Evolutionary conservation across 2,797 vertebrate species (phyloP).

Genomic region (Paedocypris micromegethes): DNA sequence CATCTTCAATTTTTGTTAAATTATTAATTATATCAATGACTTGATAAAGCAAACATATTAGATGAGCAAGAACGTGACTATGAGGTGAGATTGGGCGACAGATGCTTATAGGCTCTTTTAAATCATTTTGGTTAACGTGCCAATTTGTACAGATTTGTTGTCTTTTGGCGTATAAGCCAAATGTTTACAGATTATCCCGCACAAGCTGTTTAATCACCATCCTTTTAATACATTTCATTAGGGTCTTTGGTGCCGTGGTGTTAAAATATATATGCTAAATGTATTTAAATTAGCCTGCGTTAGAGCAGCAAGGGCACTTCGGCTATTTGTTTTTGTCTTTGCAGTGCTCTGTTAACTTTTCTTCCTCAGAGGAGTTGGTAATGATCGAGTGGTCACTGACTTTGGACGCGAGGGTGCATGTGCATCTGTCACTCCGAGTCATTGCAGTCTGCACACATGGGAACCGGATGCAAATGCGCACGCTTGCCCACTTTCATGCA

Average conservation of each 20-base stretch:
- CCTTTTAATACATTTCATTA: constrained; percentile 1
- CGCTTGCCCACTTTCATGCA: constrained; percentile 2
- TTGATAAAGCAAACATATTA: constrained; percentile 12
- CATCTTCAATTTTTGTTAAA: constrained; percentile 35
- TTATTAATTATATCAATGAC: constrained; percentile 39
- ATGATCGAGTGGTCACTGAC: constrained; percentile 41
- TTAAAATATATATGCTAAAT: background rate
- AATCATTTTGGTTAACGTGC: constrained; percentile 13
- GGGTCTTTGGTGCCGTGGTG: background rate
- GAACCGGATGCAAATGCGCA: constrained; percentile 21
- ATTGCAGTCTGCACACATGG: constrained; percentile 38
- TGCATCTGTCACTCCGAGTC: constrained; percentile 48
- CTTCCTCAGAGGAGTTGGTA: constrained; percentile 26
- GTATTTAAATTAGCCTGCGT: constrained; percentile 4
- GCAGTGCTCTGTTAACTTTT: constrained; percentile 21
- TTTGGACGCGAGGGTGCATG: constrained; percentile 27
- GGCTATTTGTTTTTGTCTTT: background rate
- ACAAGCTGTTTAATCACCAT: constrained; percentile 17
- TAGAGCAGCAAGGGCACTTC: background rate
- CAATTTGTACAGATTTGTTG: constrained; percentile 24
- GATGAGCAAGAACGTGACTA: constrained; percentile 28
- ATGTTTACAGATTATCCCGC: constrained; percentile 37
- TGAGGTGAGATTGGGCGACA: constrained; percentile 33
- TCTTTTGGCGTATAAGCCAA: constrained; percentile 29
- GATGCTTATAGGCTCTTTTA: constrained; percentile 40